Conservation (phyloP, 2,797 vertebrate genomes). For the Sebastes diploproa region DNA sequence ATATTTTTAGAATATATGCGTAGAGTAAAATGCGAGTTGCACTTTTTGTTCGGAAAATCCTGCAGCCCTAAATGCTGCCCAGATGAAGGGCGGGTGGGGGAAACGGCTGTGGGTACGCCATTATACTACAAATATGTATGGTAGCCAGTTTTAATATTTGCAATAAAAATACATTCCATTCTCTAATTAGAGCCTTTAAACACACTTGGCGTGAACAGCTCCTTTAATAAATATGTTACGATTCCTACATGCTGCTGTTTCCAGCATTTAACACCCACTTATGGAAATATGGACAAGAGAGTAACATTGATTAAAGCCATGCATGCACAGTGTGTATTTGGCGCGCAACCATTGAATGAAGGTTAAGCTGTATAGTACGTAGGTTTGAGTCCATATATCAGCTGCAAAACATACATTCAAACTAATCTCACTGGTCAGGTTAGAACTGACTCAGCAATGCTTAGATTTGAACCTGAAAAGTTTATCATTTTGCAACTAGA, state of each 20-base stretch:
- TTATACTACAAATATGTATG: slow-evolving; percentile 40
- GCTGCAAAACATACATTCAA: too few species aligned
- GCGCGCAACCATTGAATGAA: background rate
- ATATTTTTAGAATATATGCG: background rate
- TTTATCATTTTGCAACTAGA: background rate
- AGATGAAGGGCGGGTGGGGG: slow-evolving; percentile 23
- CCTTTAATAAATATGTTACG: slow-evolving; percentile 36
- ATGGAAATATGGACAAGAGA: slow-evolving; percentile 37
- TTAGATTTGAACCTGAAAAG: background rate
- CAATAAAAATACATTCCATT: slow-evolving; percentile 61
- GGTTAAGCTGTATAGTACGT: background rate
- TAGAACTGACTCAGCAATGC: accelerated
- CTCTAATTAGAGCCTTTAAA: slow-evolving; percentile 57
- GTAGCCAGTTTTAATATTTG: slow-evolving; percentile 60
- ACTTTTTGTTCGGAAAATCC: slow-evolving; percentile 11
- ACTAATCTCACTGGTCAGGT: too few species aligned
- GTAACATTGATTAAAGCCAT: slow-evolving; percentile 46
- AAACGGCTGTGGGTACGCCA: slow-evolving; percentile 2
- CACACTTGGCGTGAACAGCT: slow-evolving; percentile 42
- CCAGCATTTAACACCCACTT: slow-evolving; percentile 58
- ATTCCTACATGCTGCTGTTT: slow-evolving; percentile 26
- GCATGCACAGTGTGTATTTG: background rate
- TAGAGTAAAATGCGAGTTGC: background rate
- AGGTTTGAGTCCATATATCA: background rate
- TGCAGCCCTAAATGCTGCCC: slow-evolving; percentile 5